A percentile compares a stretch with the other conserved stretches of the same genome.
phyloP scores from a whole-genome alignment of 2,113 vertebrate species.

The Clarias magur region DNA sequence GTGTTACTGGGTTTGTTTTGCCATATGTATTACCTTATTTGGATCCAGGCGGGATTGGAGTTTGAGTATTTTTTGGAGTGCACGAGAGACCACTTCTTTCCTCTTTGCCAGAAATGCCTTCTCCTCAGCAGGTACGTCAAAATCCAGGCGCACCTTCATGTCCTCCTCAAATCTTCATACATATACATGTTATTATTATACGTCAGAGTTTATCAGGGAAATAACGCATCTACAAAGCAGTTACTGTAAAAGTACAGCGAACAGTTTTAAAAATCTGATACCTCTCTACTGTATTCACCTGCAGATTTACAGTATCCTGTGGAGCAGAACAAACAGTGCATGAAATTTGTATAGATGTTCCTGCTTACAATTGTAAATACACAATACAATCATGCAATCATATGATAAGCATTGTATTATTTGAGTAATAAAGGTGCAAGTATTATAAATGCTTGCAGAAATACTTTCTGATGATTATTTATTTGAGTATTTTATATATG shows the following conservation, averaged over 20 bases:
- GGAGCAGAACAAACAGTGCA: neutral
- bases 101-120: constrained; percentile 77
- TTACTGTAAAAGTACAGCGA: neutral
- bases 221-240: neutral
- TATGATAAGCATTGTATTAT: neutral
- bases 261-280: constrained; percentile 21
- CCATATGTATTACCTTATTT: constrained; percentile 65
- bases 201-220: neutral
- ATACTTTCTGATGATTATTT: neutral
- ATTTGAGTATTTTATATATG: neutral
- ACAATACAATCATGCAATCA: neutral
- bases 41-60: constrained; percentile 69
- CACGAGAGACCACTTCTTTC: constrained; percentile 68
- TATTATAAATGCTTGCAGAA: neutral
- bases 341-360: neutral
- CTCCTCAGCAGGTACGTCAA: constrained; percentile 74
- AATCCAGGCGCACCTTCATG: constrained; percentile 76
- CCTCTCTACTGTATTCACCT: constrained; percentile 50
- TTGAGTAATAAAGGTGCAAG: neutral
- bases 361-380: neutral
- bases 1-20: neutral
- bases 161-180: constrained; percentile 50
- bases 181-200: neutral
- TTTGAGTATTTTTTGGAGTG: constrained; percentile 74
- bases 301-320: constrained; percentile 57